Evolutionary conservation across 1,140 invertebrate species (phyloP), one percentile per base, ranked within the genome.

Genomic region (Drosophila guanche): DNA sequence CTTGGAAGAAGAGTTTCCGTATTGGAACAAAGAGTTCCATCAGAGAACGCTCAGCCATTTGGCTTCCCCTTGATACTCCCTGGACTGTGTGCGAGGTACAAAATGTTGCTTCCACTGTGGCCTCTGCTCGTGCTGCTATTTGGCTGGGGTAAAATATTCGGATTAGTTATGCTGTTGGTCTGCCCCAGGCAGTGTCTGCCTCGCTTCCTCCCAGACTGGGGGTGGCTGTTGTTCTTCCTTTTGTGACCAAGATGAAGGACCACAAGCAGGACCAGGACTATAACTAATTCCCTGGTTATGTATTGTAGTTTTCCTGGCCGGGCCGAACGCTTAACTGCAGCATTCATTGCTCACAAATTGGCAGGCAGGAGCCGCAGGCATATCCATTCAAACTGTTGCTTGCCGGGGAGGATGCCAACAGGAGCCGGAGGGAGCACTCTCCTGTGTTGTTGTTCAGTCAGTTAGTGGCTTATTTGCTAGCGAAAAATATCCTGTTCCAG

Each of bases 251-350:
- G 14, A 37, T 37, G 59, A 45, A 45, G 58, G 61, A 16, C 61
- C 62, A 47, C 50, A 63, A 29, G 53, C 53, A 41, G 52, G 58
- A 42, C 59, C 22, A 62, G 68, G 70, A 73, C 61, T 62, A 67
- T 83, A 70, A 76, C 83, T 84, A 84, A 84, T 86, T 86, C 72
- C 72, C 79, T 84, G 81, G 81, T 86, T 84, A 84, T 84, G 81
- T 84, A 80, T 84, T 83, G 79, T 83, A 83, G 75, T 84, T 84
- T 85, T 76, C 76, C 62, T 73, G 14, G 62, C 60, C 51, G 45
- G 22, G 7, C 14, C 20, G 53, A 29, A 65, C 74, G 62, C 70
- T 76, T 68, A 73, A 76, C 59, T 68, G 78, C 66, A 85, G 79
- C 79, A 84, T 84, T 84, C 79, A 86, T 79, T 61, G 58, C 80